These are phyloP conservation scores for Notamacropus eugenii DNA, from an alignment of 2,797 vertebrate species.

Conservation along the genomic window DNA sequence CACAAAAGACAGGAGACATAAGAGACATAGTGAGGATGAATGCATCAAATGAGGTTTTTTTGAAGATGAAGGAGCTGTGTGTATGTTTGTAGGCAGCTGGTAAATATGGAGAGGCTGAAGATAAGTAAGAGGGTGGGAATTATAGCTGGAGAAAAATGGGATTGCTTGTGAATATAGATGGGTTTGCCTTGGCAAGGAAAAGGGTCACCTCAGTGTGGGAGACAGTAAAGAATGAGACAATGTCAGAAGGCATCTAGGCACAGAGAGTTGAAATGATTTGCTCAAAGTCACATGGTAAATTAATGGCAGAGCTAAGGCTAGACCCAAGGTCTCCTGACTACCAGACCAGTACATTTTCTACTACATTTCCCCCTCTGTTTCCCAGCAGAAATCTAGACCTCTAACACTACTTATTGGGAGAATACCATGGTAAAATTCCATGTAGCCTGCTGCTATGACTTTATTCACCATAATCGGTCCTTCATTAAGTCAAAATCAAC, in stretches of 20 bases:
- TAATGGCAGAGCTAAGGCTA: accelerated
- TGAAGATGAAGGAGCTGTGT: neutral
- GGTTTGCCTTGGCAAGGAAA: neutral
- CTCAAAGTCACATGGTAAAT: neutral
- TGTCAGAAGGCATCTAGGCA: neutral
- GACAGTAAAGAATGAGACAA: neutral
- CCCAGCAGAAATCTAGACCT: neutral
- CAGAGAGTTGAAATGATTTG: neutral
- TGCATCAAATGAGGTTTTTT: neutral
- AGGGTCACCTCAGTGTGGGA: neutral
- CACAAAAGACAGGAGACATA: neutral
- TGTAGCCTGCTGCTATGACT: neutral
- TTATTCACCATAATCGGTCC: neutral
- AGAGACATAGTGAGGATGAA: neutral
- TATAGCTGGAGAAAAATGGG: neutral
- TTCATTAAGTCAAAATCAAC: neutral
- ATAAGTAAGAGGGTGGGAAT: neutral
- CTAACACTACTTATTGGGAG: neutral
- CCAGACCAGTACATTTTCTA: neutral
- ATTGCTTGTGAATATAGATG: neutral
- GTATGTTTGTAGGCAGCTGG: neutral
- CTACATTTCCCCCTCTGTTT: neutral
- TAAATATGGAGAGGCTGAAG: neutral
- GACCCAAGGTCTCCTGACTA: neutral
- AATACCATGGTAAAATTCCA: neutral